Evolutionary conservation across 2,888 invertebrate species (phyloP).

Genomic region (Hydropsyche betteni): DNA sequence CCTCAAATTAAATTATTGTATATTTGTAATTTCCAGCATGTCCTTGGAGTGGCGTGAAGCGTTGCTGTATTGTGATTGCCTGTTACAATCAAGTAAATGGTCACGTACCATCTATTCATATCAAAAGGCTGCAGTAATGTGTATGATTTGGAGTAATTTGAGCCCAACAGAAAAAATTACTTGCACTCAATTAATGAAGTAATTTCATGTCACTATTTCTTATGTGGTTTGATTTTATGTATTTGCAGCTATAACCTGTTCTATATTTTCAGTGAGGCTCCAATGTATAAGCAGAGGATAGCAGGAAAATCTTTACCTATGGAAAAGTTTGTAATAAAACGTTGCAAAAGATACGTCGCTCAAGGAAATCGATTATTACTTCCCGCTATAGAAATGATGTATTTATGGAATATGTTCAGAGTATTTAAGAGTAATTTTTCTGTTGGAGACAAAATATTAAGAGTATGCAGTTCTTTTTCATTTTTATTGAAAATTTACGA

Average conservation of each 20-base stretch:
- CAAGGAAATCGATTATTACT: slow-evolving; percentile 79
- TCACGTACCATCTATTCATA: slow-evolving; percentile 92
- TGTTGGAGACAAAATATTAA: slow-evolving; percentile 70
- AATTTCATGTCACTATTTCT: slow-evolving; percentile 52
- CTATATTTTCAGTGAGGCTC: slow-evolving; percentile 72
- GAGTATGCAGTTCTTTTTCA: slow-evolving; percentile 56
- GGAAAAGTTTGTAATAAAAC: slow-evolving; percentile 95
- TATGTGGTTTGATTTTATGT: too few relatives aligned
- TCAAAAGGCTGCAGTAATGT: slow-evolving; percentile 83
- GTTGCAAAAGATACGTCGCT: slow-evolving; percentile 79
- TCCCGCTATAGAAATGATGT: slow-evolving; percentile 88
- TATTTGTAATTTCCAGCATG: slow-evolving; percentile 60
- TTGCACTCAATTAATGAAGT: slow-evolving; percentile 75
- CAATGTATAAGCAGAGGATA: slow-evolving; percentile 85
- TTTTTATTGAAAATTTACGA: not conserved
- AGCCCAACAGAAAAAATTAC: slow-evolving; percentile 64
- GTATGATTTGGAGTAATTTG: slow-evolving; percentile 72
- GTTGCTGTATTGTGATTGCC: slow-evolving; percentile 72
- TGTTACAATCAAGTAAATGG: slow-evolving; percentile 87
- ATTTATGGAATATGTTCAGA: slow-evolving; percentile 92
- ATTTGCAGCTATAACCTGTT: too few relatives aligned
- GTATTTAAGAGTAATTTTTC: slow-evolving; percentile 77
- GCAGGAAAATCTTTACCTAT: slow-evolving; percentile 97
- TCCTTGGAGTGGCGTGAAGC: slow-evolving; percentile 82
- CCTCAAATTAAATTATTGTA: not conserved